Conservation (phyloP, 2,797 vertebrate species). For the Chaetodon trifasciatus region DNA sequence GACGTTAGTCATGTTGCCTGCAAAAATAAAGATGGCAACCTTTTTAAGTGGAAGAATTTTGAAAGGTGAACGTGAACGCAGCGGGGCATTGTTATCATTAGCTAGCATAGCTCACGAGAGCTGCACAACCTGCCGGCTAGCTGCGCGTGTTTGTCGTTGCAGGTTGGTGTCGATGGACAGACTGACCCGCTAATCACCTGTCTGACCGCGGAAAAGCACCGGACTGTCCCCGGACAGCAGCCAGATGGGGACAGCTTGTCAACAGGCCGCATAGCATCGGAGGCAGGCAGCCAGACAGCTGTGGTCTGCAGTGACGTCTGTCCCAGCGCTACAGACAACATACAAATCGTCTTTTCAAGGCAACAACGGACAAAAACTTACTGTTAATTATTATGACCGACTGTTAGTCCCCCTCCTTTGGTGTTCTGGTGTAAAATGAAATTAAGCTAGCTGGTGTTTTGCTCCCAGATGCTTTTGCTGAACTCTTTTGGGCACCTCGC, state of each 20-base stretch:
- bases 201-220: conserved; percentile 46
- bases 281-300: conserved; percentile 62
- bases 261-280: conserved; percentile 74
- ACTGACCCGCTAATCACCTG: conserved; percentile 54
- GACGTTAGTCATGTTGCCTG: conserved; percentile 38
- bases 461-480: conserved; percentile 77
- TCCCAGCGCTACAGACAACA: conserved; percentile 22
- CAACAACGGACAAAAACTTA: conserved; percentile 45
- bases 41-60: conserved; percentile 59
- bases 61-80: conserved; percentile 66
- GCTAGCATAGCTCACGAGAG: conserved; percentile 55
- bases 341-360: neutral
- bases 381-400: conserved; percentile 31
- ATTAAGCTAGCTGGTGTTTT: conserved; percentile 73
- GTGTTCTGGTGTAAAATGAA: conserved; percentile 44
- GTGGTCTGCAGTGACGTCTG: conserved; percentile 51
- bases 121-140: neutral
- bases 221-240: conserved; percentile 62
- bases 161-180: neutral
- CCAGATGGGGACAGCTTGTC: conserved; percentile 64
- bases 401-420: conserved; percentile 14
- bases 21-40: conserved; percentile 74
- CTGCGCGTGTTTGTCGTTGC: neutral
- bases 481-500: conserved; percentile 79
- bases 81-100: conserved; percentile 68